Base-by-base conservation (phyloP, 2,113 vertebrate species). In the Anhinga anhinga region DNA sequence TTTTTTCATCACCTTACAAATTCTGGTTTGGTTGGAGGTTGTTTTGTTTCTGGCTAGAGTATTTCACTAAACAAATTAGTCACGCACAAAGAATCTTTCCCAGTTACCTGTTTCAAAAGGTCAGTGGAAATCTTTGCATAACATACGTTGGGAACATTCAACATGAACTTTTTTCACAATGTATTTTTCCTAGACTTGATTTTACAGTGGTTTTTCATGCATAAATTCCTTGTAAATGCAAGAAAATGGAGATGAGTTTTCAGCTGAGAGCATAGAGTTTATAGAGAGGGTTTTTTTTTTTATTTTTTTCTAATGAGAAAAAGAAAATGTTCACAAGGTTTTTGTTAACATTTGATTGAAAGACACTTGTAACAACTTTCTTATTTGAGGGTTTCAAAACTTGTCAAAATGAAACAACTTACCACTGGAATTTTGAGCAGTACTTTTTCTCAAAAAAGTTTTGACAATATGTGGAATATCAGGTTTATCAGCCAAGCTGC, bases 121-220 rank as follows among this genome's bases (percentile, higher is more conserved):
- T 82, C 42, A 26, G 1, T 20, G 38, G 58, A 67, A 94, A 83
- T n/a, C 47, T 90, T 58, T 12, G 30, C 25, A 2, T 30, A 45
- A 53, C 2, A 0, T 7, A 1, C 2, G 0, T 23, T 62, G 13
- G 52, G 22, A 73, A 45, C 32, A 6, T 73, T 88, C 16, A 74
- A 11, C 1, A 0, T 34, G 9, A 56, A 15, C 16, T 21, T 83
- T 58, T 78, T 82, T 16, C 15, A 36, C 17, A 52, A 10, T 0
- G 0, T 26, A 10, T 63, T 82, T 91, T 91, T 71, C n/a, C 26
- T 79, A n/a, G 49, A 27, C 13, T 71, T 56, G 38, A 40, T 86
- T 76, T 88, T 88, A 23, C 18, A 36, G 34, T 49, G 9, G 0
- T 14, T 55, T 84, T 79, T 67, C 4, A 3, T 67, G 40, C 27